These are phyloP conservation scores for Gobionotothen gibberifrons DNA, from an alignment of 2,797 vertebrate genomes.

Conservation along the genomic window DNA sequence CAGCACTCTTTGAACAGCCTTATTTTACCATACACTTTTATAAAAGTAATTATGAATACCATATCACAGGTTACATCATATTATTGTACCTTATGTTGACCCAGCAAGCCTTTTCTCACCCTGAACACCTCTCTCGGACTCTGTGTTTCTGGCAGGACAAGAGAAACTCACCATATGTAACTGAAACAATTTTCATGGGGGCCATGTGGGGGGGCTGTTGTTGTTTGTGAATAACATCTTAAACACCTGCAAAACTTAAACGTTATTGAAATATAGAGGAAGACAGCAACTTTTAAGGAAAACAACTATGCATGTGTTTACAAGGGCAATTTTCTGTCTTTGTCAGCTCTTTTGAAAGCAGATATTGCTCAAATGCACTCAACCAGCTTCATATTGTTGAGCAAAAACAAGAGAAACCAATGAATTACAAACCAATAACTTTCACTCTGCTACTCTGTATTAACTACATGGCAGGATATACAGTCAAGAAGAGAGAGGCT, in stretches of 20 bases:
- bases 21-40: neutral
- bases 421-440: neutral
- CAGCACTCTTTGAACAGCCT: neutral
- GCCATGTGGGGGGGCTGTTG: neutral
- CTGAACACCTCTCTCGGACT: constrained; percentile 21
- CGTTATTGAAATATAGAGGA: neutral
- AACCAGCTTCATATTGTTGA: neutral
- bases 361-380: neutral
- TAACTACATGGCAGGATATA: no score
- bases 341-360: neutral
- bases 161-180: constrained; percentile 36
- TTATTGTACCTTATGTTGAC: neutral
- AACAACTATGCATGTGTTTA: neutral
- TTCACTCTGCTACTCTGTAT: neutral
- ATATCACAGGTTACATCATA: neutral
- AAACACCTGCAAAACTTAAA: neutral
- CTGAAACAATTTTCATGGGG: neutral
- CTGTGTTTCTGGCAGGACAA: constrained; percentile 24
- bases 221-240: neutral
- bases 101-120: neutral
- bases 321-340: no score
- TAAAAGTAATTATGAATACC: neutral
- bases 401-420: neutral
- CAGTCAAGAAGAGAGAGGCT: no score
- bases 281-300: neutral